Evolutionary conservation across 1,140 invertebrate species (phyloP), one percentile per base, ranked within the genome.

Genomic region (Lerema accius): DNA sequence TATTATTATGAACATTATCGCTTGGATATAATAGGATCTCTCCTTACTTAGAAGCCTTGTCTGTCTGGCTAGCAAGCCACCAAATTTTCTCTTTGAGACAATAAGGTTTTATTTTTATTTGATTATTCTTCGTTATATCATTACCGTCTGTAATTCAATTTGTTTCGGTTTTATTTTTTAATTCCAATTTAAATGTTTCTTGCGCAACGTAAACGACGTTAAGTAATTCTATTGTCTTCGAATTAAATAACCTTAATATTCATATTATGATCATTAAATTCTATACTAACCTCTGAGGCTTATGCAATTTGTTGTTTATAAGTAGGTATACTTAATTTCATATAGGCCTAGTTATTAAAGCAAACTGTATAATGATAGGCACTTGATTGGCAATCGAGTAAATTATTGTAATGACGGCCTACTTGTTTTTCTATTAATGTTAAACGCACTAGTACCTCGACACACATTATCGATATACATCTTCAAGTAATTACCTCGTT

Each of bases 401-500:
- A 53, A 13, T 55, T 55, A 42, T 55, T 53, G 35, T 39, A 39
- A 17, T 56, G 51, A 56, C 43, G 51, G 37, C 51, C 39, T n/a
- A 32, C 13, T n/a, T 19, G 40, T 58, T 58, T 58, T 58, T 58
- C 53, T 58, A 45, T 45, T 58, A 58, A 11, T 32, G 17, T 19
- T 58, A 58, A 55, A 26, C 15, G 43, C 28, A 28, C 65, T 42
- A 23, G 7, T 32, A 55, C 59, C 65, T 63, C 60, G 59, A 67
- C 65, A 63, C 28, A 62, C 59, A 62, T 67, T 61, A 39, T 13
- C 23, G 43, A 62, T 48, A 62, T 56, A 46, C 28, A 48, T 61
- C 63, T 51, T 40, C 49, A 0, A 51, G 35, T 45, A 60, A 60
- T 63, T 67, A 63, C 59, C 60, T 55, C 48, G 51, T 67, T 58